A percentile compares a stretch with the other conserved stretches of the same genome.
These are phyloP conservation scores for Artemia sinica DNA, from an alignment of 2,888 invertebrate genomes.

Conservation along the genomic window DNA sequence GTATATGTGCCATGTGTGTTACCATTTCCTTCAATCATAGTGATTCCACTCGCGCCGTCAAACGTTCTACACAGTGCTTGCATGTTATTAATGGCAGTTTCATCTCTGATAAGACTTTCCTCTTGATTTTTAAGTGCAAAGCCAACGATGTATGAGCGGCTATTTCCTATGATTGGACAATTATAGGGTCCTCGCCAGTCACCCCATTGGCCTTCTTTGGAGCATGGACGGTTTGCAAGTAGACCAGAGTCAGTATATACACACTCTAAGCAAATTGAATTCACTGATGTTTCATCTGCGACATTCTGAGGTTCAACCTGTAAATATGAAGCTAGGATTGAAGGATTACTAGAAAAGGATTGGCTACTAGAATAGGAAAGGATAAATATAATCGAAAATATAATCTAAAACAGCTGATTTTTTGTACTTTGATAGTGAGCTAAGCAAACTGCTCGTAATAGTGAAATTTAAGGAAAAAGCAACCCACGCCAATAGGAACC, in stretches of 20 bases:
- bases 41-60: neutral
- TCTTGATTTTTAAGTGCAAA: slow-evolving; percentile 12
- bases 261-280: neutral
- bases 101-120: neutral
- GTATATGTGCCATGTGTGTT: neutral
- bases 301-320: neutral
- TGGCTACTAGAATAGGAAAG: too few species aligned
- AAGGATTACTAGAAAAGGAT: too few species aligned
- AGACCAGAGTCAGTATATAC: neutral
- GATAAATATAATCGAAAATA: too few species aligned
- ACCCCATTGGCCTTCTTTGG: slow-evolving; percentile 1
- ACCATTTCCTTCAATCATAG: neutral
- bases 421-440: too few species aligned
- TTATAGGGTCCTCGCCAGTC: slow-evolving; percentile 3
- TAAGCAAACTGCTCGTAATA: too few species aligned
- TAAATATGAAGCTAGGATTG: neutral
- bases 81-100: neutral
- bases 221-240: slow-evolving; percentile 5
- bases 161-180: neutral
- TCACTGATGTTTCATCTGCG: neutral
- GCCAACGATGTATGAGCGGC: slow-evolving; percentile 2
- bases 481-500: too few species aligned
- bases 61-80: neutral
- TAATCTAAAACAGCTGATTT: too few species aligned
- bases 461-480: too few species aligned